Conservation (phyloP, 92 coral and sea anemone species). For the Paragorgia papillata region DNA sequence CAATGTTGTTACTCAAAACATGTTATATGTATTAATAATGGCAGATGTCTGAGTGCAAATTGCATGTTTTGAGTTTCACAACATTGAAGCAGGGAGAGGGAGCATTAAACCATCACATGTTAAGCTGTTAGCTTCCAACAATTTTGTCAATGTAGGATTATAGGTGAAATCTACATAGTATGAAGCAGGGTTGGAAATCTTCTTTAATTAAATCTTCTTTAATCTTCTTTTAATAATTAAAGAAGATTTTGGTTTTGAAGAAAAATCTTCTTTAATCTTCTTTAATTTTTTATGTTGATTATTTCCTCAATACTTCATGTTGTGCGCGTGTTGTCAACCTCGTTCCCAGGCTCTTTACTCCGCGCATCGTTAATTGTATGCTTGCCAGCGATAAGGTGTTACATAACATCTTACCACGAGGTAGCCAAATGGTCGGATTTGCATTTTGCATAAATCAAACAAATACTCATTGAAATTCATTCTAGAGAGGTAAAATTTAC, state of each 20-base stretch:
- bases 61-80: too few relatives aligned
- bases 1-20: too few relatives aligned
- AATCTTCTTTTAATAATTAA: conserved; percentile 28
- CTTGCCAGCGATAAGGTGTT: not conserved
- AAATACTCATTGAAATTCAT: conserved; percentile 20
- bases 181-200: conserved; percentile 40
- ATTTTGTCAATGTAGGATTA: too few relatives aligned
- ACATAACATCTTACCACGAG: too few relatives aligned
- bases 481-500: conserved; percentile 26
- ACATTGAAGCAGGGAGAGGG: too few relatives aligned
- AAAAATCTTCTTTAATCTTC: conserved; percentile 16
- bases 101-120: too few relatives aligned
- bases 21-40: too few relatives aligned
- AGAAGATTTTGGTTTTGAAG: conserved; percentile 2
- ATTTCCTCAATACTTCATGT: conserved; percentile 18
- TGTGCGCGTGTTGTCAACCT: not conserved
- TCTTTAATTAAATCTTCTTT: conserved; percentile 29
- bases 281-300: conserved; percentile 17
- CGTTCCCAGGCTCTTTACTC: conserved; percentile 25
- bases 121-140: too few relatives aligned
- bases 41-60: too few relatives aligned
- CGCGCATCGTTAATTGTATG: not conserved
- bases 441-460: conserved; percentile 5
- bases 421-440: too few relatives aligned
- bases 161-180: too few relatives aligned